Percentiles rank a stretch among this genome's conserved stretches.
These are phyloP conservation scores for Epinotia ramella DNA, from an alignment of 2,888 invertebrate genomes.

Conservation along the genomic window DNA sequence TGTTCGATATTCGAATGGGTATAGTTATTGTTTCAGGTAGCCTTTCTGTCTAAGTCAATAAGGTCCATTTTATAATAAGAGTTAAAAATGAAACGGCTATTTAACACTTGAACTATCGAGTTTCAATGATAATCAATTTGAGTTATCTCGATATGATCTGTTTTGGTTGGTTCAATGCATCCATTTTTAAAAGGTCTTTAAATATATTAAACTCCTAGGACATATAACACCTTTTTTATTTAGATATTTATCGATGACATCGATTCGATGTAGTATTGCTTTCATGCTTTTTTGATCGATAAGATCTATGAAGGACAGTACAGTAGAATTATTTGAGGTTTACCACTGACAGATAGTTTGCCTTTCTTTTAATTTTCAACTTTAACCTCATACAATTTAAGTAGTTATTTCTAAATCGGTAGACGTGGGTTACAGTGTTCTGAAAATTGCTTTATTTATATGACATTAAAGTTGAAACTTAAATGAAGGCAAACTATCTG, in stretches of 20 bases:
- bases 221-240: not conserved
- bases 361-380: too few relatives aligned
- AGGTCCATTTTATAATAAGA: not conserved
- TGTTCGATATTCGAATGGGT: conserved; percentile 13
- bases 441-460: too few relatives aligned
- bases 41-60: not conserved
- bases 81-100: conserved; percentile 22
- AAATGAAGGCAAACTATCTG: too few relatives aligned
- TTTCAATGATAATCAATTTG: conserved; percentile 43
- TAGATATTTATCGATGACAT: conserved; percentile 6
- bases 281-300: conserved; percentile 13
- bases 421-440: too few relatives aligned
- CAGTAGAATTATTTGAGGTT: too few relatives aligned
- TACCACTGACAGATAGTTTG: too few relatives aligned
- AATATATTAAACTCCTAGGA: not conserved
- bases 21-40: not conserved
- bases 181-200: not conserved
- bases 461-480: too few relatives aligned
- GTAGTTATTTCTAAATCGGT: too few relatives aligned
- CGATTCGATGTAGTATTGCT: not conserved
- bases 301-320: not conserved
- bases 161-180: not conserved
- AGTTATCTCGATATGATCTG: conserved; percentile 33
- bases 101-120: conserved; percentile 35
- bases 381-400: too few relatives aligned